These are phyloP conservation scores for Dastarcus helophoroides DNA, from an alignment of 2,888 invertebrate species.

Conservation along the genomic window DNA sequence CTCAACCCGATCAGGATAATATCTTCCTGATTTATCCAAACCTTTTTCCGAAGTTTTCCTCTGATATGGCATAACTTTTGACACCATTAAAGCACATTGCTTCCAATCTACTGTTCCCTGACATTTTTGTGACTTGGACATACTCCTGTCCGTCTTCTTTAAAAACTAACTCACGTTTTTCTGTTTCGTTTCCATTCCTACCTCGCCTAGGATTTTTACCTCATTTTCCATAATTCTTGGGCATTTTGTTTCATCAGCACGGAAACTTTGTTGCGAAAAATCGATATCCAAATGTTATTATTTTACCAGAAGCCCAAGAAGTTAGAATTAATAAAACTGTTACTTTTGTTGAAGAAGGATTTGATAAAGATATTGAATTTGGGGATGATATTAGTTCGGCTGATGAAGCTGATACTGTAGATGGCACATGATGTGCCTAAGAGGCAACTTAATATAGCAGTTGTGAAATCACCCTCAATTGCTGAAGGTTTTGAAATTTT, in stretches of 20 bases:
- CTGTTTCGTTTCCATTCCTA: constrained; percentile 98
- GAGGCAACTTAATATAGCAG: too few species aligned
- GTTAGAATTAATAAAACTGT: constrained; percentile 93
- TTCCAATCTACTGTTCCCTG: constrained; percentile 95
- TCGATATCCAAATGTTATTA: constrained; percentile 2
- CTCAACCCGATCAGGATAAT: constrained; percentile 93
- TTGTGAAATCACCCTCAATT: too few species aligned
- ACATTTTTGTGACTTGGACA: constrained; percentile 98
- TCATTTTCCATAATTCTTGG: constrained; percentile 82
- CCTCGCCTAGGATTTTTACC: constrained; percentile 99
- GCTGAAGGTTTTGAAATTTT: too few species aligned
- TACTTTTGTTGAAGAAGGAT: constrained; percentile 84
- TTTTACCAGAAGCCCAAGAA: constrained; percentile 61
- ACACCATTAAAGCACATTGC: constrained; percentile 98
- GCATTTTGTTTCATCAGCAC: constrained; percentile 34
- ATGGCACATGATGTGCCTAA: too few species aligned
- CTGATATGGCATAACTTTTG: constrained; percentile 94
- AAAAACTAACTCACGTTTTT: constrained; percentile 96
- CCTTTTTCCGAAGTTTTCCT: constrained; percentile 83
- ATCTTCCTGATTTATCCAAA: constrained; percentile 97
- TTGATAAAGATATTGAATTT: constrained; percentile 91
- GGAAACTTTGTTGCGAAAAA: not conserved
- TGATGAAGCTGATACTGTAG: constrained; percentile 58
- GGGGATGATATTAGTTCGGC: constrained; percentile 87
- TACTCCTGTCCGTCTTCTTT: constrained; percentile 99